Evolutionary conservation across 2,888 invertebrate genomes (phyloP), one percentile per base, ranked within the genome.

Genomic region (Sminthurides aquaticus): DNA sequence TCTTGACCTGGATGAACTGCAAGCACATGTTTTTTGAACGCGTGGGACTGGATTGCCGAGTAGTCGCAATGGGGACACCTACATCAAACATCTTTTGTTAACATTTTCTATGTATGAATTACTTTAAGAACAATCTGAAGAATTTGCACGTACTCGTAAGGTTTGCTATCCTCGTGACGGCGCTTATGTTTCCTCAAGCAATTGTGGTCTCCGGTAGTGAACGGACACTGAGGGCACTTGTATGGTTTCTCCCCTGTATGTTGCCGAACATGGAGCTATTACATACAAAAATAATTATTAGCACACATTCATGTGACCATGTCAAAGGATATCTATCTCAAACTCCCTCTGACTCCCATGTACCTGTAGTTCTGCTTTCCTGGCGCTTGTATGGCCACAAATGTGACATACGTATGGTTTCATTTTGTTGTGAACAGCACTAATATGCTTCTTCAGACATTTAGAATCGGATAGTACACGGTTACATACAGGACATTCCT

Each of bases 191-290:
- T 76, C 25, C 87, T 79, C 62, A 89, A 78, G 2, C 87, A 87
- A 77, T 89, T 89, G 71, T 88, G 88, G 79, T 90, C 89, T 0
- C 87, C 85, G 2, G 88, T 87, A 56, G 75, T 76, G 76, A 87
- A 90, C 11, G 83, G 81, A 75, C 89, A 89, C 25, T 82, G 78
- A 43, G 84, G 82, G 76, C 90, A 90, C 61, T 84, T 82, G 72
- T 86, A 85, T 0, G 89, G 89, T 76, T 89, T 90, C 73, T 88
- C 88, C 2, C 89, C 87, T 0, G 89, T 88, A 74, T 90, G 89
- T 72, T 87, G 87, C 15, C 89, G 80, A 74, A 86, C 80, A 77
- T 90, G 90, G 71, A 89, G 82, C 74, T 79, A 74, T 57, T 79
- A 67, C 5, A 52, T 52, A 15, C 8, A 52, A 52, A 52, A 52